phyloP scores from a whole-genome alignment of 2,888 invertebrate genomes.

The Serripes groenlandicus region DNA sequence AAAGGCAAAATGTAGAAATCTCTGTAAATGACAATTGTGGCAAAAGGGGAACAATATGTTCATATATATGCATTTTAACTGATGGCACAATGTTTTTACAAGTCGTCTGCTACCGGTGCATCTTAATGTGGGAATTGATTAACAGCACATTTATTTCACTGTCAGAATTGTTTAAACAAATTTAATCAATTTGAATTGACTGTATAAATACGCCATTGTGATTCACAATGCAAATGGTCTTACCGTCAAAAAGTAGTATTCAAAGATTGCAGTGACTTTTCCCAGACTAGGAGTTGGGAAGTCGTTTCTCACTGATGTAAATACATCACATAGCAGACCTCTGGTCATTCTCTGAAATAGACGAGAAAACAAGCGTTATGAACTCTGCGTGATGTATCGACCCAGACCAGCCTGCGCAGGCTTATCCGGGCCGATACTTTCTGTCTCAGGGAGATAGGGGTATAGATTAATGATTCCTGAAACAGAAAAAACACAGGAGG shows the following conservation, averaged over 20 bases:
- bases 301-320: constrained; percentile 59
- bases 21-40: too few relatives aligned
- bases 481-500: too few relatives aligned
- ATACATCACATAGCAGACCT: constrained; percentile 72
- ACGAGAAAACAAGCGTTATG: too few relatives aligned
- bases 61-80: neutral
- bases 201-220: neutral
- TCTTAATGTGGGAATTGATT: neutral
- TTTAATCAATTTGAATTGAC: neutral
- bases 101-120: neutral
- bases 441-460: too few relatives aligned
- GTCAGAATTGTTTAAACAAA: neutral
- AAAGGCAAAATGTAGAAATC: too few relatives aligned
- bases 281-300: constrained; percentile 49
- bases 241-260: constrained; percentile 76
- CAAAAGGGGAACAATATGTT: neutral
- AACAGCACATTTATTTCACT: too few relatives aligned
- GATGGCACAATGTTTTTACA: neutral
- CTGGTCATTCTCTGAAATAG: constrained; percentile 66
- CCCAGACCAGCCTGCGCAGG: too few relatives aligned
- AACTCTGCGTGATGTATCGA: too few relatives aligned
- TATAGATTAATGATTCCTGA: too few relatives aligned
- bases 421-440: too few relatives aligned
- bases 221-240: neutral
- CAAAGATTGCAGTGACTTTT: constrained; percentile 63